phyloP scores from a whole-genome alignment of 2,797 vertebrate genomes.

The Hydrocynus forskahlii region DNA sequence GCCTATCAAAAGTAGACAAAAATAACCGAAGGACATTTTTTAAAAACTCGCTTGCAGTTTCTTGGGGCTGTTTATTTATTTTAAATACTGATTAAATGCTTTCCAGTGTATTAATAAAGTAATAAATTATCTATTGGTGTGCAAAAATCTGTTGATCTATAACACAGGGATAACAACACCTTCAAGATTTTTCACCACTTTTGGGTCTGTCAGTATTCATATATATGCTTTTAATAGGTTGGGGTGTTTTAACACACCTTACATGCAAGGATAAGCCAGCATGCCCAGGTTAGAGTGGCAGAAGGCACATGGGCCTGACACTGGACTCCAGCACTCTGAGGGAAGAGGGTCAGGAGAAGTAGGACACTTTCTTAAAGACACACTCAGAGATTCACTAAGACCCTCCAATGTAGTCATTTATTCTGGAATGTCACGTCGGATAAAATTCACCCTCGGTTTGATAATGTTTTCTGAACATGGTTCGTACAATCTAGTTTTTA shows the following conservation, averaged over 20 bases:
- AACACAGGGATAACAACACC: no score
- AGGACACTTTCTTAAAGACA: slow-evolving; percentile 46
- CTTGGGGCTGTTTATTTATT: no score
- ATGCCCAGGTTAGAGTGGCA: slow-evolving; percentile 44
- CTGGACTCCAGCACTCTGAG: slow-evolving; percentile 11
- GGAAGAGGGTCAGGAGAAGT: slow-evolving; percentile 32
- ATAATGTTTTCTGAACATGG: not conserved
- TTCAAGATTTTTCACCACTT: no score
- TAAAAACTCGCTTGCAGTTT: no score
- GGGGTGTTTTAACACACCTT: slow-evolving; percentile 21
- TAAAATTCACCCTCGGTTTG: not conserved
- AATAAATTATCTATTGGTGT: no score
- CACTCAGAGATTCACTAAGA: slow-evolving; percentile 34
- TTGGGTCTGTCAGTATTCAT: no score
- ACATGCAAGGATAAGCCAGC: slow-evolving; percentile 22
- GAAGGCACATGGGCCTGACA: slow-evolving; percentile 48
- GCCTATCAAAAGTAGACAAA: no score
- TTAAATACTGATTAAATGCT: no score
- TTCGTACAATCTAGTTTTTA: not conserved
- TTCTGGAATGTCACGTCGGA: not conserved
- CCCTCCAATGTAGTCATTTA: not conserved
- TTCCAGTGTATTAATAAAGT: no score
- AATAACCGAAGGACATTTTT: no score
- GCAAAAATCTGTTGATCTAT: no score
- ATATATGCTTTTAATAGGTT: not conserved